These are phyloP conservation scores for Epistrophe grossulariae DNA, from an alignment of 2,888 invertebrate genomes.

Conservation along the genomic window DNA sequence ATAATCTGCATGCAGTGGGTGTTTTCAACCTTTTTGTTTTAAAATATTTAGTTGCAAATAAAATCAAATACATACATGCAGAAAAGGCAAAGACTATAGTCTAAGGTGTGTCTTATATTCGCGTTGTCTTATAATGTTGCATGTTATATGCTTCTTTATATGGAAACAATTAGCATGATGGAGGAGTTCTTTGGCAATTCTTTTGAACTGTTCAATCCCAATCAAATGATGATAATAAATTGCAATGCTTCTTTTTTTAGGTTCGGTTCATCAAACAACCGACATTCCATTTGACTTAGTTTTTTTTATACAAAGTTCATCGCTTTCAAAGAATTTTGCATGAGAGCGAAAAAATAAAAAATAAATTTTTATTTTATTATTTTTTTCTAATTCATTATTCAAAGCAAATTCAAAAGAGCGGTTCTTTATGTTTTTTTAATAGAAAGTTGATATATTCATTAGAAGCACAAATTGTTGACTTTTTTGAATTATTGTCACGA, in stretches of 20 bases:
- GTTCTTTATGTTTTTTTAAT: slow-evolving; percentile 53
- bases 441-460: slow-evolving; percentile 52
- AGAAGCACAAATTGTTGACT: slow-evolving; percentile 19
- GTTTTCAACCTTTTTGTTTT: neutral
- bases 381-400: slow-evolving; percentile 53
- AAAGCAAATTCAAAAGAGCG: slow-evolving; percentile 42
- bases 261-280: slow-evolving; percentile 19
- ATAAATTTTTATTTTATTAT: neutral
- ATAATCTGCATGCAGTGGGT: neutral
- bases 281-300: slow-evolving; percentile 36
- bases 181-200: slow-evolving; percentile 5
- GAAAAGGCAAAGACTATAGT: neutral
- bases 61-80: neutral
- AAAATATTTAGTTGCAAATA: neutral
- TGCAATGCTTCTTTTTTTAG: neutral
- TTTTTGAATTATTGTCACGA: slow-evolving; percentile 34
- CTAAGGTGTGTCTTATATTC: slow-evolving; percentile 9
- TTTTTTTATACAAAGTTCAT: slow-evolving; percentile 16
- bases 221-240: slow-evolving; percentile 19
- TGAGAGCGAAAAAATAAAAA: neutral
- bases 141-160: slow-evolving; percentile 29
- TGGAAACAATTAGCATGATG: slow-evolving; percentile 17
- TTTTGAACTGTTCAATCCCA: slow-evolving; percentile 2
- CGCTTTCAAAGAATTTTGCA: slow-evolving; percentile 19
- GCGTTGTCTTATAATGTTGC: neutral